Evolutionary conservation across 2,888 invertebrate genomes (phyloP), one percentile per base, ranked within the genome.

Genomic region (Schrankia costaestrigalis): DNA sequence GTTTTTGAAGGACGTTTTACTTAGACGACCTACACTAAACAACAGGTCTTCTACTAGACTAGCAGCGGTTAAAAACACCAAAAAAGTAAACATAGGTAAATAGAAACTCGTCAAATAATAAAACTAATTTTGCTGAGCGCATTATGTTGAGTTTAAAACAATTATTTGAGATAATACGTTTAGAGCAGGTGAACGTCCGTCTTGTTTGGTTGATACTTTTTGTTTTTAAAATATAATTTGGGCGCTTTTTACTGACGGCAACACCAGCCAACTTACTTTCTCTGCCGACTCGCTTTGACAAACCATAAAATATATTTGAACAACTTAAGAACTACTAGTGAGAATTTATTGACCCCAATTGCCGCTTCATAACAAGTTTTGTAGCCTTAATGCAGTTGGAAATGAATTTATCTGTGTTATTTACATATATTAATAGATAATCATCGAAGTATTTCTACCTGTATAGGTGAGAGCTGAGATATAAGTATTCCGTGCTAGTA

Each of bases 151-250:
- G 42, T 46, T 38, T 17, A 26, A 50, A 50, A 53, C 43, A 58
- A 56, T 56, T 55, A 58, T 41, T 26, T 22, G 27, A 37, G 17
- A 34, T 40, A 25, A 51, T 56, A 50, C 36, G 32, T 47, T 41
- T 39, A 30, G 18, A 12, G 35, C 40, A 62, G 59, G 71, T 71
- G 67, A 74, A 69, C 41, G 74, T 54, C 56, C 56, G 55, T 50
- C 50, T 44, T 42, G 58, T 58, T 48, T 44, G n/a, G n/a, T n/a
- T n/a, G 53, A 45, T 59, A 54, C 50, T 63, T 73, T 65, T 71
- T 61, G 55, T 63, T 54, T 61, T 56, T n/a, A n/a, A 46, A 60
- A 56, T 36, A 53, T 59, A 67, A 57, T 71, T 70, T 62, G 58
- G 52, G 54, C 59, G 49, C 53, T 70, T 70, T 66, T 63, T 63